These are phyloP conservation scores for Carterocephalus palaemon DNA, from an alignment of 2,888 invertebrate species.

Conservation along the genomic window DNA sequence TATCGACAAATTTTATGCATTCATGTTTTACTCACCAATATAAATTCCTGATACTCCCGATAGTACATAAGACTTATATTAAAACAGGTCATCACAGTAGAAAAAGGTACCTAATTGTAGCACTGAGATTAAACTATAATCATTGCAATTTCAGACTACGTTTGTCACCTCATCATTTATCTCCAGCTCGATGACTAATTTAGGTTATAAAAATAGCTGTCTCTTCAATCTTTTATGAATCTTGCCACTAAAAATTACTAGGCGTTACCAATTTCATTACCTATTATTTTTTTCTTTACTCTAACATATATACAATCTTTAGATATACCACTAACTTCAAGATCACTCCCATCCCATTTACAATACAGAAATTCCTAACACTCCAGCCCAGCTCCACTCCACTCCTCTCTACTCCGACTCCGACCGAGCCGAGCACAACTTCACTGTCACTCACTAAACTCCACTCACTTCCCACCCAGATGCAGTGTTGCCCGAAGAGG, in stretches of 20 bases:
- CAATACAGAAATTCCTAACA: not conserved
- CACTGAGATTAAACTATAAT: constrained; percentile 29
- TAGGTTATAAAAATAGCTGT: constrained; percentile 67
- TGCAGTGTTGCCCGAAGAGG: too few relatives aligned
- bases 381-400: not conserved
- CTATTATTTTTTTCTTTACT: constrained; percentile 1
- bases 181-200: constrained; percentile 48
- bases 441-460: not conserved
- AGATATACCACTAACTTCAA: not conserved
- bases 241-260: constrained; percentile 12
- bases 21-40: constrained; percentile 33
- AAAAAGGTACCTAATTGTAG: constrained; percentile 28
- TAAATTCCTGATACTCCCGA: constrained; percentile 20
- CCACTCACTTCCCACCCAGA: not conserved
- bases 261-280: constrained; percentile 17
- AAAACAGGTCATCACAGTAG: constrained; percentile 32
- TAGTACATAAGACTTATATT: constrained; percentile 28
- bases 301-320: not conserved
- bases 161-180: constrained; percentile 55
- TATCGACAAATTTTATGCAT: too few relatives aligned
- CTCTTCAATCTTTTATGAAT: constrained; percentile 31
- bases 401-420: not conserved
- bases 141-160: constrained; percentile 45
- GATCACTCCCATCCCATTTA: not conserved
- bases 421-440: too few relatives aligned